A percentile compares a stretch with the other conserved stretches of the same genome.
These are phyloP conservation scores for Catostomus latipinnis DNA, from an alignment of 2,797 vertebrate genomes.

Conservation along the genomic window DNA sequence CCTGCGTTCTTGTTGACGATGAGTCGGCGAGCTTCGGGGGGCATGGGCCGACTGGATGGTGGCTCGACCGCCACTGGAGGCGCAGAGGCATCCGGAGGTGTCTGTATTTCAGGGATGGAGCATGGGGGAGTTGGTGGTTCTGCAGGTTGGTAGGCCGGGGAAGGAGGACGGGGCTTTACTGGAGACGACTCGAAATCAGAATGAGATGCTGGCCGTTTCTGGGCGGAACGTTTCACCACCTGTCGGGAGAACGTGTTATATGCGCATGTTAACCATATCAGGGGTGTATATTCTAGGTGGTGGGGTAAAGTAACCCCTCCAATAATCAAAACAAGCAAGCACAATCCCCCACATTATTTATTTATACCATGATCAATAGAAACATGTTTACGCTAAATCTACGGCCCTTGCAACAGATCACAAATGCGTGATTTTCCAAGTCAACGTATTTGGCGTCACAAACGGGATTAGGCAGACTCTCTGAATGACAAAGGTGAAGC, in stretches of 20 bases:
- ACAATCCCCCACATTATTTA: too few relatives aligned
- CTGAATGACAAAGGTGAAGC: not conserved
- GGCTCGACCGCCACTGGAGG: conserved; percentile 76
- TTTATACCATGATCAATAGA: too few relatives aligned
- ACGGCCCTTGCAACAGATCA: not conserved
- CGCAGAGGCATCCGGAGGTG: conserved; percentile 77
- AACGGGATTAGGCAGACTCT: not conserved
- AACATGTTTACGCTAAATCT: too few relatives aligned
- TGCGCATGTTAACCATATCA: too few relatives aligned
- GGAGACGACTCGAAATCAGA: conserved; percentile 81
- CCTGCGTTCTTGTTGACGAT: conserved; percentile 99
- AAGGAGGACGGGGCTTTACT: conserved; percentile 79
- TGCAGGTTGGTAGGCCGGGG: conserved; percentile 64
- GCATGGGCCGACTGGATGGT: conserved; percentile 89
- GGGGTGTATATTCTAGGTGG: too few relatives aligned
- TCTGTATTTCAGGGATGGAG: conserved; percentile 61
- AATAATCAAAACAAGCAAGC: too few relatives aligned
- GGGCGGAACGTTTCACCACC: conserved; percentile 78
- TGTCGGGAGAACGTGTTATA: conserved; percentile 50
- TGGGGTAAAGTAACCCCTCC: too few relatives aligned
- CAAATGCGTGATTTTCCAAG: not conserved
- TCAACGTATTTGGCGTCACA: not conserved
- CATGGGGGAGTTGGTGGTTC: conserved; percentile 74
- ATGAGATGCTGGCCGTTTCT: conserved; percentile 83
- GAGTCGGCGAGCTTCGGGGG: conserved; percentile 91